These are phyloP conservation scores for Trichogramma evanescens DNA, from an alignment of 2,888 invertebrate species.

Conservation along the genomic window DNA sequence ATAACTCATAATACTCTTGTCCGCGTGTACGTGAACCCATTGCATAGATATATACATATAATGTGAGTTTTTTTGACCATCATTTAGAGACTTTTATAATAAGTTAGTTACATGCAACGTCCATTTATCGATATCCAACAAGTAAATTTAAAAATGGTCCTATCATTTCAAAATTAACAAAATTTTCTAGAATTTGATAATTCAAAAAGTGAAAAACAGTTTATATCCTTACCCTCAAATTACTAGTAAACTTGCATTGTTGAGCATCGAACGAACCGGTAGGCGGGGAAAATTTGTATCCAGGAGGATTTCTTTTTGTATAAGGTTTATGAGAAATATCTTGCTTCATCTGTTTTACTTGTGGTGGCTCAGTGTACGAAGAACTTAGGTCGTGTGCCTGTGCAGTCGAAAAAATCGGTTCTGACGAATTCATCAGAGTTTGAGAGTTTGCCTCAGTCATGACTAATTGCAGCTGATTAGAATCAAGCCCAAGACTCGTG, in stretches of 20 bases:
- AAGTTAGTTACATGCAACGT: too few relatives aligned
- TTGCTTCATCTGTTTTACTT: slow-evolving; percentile 13
- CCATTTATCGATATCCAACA: too few relatives aligned
- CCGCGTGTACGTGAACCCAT: too few relatives aligned
- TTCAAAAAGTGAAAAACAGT: background rate
- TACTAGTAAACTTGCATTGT: slow-evolving; percentile 39
- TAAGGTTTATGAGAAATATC: slow-evolving; percentile 13
- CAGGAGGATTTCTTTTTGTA: slow-evolving; percentile 16
- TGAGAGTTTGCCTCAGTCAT: slow-evolving; percentile 21
- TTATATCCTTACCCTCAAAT: slow-evolving; percentile 33
- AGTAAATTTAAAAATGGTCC: too few relatives aligned
- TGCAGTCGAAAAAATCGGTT: slow-evolving; percentile 23
- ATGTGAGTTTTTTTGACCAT: too few relatives aligned
- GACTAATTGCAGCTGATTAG: slow-evolving; percentile 28
- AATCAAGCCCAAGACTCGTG: slow-evolving; percentile 29
- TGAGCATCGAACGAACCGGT: slow-evolving; percentile 35
- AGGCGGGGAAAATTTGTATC: slow-evolving; percentile 39
- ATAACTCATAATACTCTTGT: too few relatives aligned
- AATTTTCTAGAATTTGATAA: background rate
- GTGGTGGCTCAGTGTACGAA: background rate
- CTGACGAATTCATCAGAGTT: slow-evolving; percentile 24
- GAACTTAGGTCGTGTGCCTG: too few relatives aligned
- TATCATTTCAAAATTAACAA: too few relatives aligned
- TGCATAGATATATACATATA: too few relatives aligned
- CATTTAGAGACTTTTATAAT: too few relatives aligned